Evolutionary conservation across 1,140 invertebrate species (phyloP).

Genomic region (Heterodera schachtii): DNA sequence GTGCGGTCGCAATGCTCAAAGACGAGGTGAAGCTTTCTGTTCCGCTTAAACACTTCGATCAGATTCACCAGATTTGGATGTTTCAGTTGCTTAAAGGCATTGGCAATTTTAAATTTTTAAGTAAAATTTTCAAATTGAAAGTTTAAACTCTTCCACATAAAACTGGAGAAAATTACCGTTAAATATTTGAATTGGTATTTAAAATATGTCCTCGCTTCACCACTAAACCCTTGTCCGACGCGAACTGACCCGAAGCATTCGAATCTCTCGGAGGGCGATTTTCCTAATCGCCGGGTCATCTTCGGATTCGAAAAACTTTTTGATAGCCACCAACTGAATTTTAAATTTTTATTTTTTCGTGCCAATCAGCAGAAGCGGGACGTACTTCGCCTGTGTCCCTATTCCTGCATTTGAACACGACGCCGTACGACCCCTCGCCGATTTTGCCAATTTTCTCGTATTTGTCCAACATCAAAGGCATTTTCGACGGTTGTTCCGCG

Average conservation of each 20-base stretch:
- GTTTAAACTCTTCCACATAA: too few species aligned
- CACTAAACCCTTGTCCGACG: too few species aligned
- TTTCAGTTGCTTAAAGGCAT: slow-evolving; percentile 82
- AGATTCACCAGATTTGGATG: slow-evolving; percentile 96
- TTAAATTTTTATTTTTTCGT: slow-evolving; percentile 80
- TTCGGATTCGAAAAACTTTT: slow-evolving; percentile 97
- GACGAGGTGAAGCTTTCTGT: slow-evolving; percentile 91
- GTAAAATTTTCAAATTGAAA: too few species aligned
- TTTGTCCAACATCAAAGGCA: slow-evolving; percentile 76
- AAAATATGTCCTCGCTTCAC: too few species aligned
- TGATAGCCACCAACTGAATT: slow-evolving; percentile 86
- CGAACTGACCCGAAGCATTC: slow-evolving; percentile 84
- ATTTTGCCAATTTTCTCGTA: slow-evolving; percentile 95
- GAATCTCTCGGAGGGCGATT: slow-evolving; percentile 93
- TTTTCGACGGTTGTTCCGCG: background rate
- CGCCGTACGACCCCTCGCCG: slow-evolving; percentile 95
- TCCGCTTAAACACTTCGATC: slow-evolving; percentile 94
- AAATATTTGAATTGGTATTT: too few species aligned
- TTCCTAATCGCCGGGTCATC: slow-evolving; percentile 97
- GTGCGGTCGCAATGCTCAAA: slow-evolving; percentile 98
- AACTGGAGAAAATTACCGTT: too few species aligned
- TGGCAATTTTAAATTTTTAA: slow-evolving; percentile 2
- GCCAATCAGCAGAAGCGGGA: slow-evolving; percentile 73
- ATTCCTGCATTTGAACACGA: slow-evolving; percentile 97
- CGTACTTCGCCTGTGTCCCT: slow-evolving; percentile 81